These are phyloP conservation scores for Gymnocephalus cernua DNA, from an alignment of 2,113 vertebrate genomes.

Conservation along the genomic window DNA sequence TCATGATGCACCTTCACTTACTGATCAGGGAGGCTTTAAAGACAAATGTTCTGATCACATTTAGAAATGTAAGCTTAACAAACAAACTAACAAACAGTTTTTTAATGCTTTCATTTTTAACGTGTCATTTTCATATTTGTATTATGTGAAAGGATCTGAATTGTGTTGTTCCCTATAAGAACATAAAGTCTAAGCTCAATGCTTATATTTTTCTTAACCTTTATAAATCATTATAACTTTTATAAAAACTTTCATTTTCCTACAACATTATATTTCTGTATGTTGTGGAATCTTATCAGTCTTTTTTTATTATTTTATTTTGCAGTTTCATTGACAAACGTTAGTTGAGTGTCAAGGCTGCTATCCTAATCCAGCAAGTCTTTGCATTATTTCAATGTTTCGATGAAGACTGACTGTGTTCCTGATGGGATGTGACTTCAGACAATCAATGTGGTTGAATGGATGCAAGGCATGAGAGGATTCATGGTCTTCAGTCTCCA, in stretches of 20 bases:
- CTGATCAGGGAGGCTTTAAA: not conserved
- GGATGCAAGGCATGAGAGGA: not conserved
- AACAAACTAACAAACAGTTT: too few relatives aligned
- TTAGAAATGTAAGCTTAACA: not conserved
- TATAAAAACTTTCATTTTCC: too few relatives aligned
- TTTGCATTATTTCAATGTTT: slow-evolving; percentile 12
- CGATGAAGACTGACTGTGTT: not conserved
- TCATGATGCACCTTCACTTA: not conserved
- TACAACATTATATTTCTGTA: too few relatives aligned
- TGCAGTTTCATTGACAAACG: not conserved
- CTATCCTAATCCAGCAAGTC: not conserved
- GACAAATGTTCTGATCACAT: not conserved
- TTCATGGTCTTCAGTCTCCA: not conserved
- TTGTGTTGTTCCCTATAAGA: not conserved
- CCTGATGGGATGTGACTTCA: slow-evolving; percentile 10
- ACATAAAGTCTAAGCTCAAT: too few relatives aligned
- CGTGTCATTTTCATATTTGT: not conserved
- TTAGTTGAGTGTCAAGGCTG: not conserved
- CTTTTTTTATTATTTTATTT: too few relatives aligned
- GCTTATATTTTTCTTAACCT: too few relatives aligned
- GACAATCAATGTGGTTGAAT: not conserved
- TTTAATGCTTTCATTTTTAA: too few relatives aligned
- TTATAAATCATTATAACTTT: too few relatives aligned
- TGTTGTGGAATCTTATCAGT: too few relatives aligned
- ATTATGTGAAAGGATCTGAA: not conserved